These are phyloP conservation scores for Limosa lapponica DNA, from an alignment of 2,797 vertebrate species.

Conservation along the genomic window DNA sequence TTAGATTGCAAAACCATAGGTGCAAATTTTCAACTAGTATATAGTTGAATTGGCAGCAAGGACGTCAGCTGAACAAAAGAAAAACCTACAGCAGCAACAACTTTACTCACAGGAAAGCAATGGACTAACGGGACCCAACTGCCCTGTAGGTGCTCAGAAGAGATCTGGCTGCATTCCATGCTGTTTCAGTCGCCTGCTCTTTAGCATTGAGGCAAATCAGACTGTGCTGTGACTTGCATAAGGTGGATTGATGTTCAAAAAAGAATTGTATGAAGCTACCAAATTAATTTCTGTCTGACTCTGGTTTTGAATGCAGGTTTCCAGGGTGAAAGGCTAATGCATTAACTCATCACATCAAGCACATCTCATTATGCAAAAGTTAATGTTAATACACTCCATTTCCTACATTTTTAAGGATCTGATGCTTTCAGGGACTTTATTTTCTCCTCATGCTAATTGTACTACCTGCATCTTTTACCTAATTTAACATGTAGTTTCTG, in stretches of 20 bases:
- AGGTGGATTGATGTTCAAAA: neutral
- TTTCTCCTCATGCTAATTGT: neutral
- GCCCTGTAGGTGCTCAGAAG: neutral
- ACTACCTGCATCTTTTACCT: neutral
- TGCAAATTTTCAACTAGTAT: neutral
- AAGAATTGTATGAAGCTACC: neutral
- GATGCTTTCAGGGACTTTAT: neutral
- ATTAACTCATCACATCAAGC: neutral
- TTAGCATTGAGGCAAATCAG: neutral
- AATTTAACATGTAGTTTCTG: neutral
- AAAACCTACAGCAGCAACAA: neutral
- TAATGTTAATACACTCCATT: neutral
- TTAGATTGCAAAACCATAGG: neutral
- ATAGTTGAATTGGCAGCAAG: neutral
- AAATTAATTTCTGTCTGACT: neutral
- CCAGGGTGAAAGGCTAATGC: conserved; percentile 33
- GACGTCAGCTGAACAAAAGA: neutral
- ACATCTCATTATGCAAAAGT: conserved; percentile 20
- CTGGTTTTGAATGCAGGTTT: neutral
- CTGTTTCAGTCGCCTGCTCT: neutral
- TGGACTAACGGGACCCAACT: rapidly evolving
- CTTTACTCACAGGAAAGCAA: neutral
- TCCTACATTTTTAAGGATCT: neutral
- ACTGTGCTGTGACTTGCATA: neutral
- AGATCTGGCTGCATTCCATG: neutral